These are phyloP conservation scores for Argyresthia albistria DNA, from an alignment of 2,888 invertebrate genomes.

Conservation along the genomic window DNA sequence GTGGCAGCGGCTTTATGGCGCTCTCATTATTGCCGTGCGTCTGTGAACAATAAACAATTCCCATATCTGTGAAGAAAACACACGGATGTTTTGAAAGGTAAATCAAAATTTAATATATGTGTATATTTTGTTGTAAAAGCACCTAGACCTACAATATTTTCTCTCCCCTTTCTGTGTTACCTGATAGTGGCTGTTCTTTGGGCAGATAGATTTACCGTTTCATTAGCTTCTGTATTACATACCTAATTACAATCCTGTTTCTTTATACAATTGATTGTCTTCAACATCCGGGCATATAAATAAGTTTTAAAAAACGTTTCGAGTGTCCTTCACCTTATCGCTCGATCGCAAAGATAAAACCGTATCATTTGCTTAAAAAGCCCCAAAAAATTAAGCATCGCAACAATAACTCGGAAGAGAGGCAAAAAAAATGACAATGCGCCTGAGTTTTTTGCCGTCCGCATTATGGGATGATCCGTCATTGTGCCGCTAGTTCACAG, in stretches of 20 bases:
- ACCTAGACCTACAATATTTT: no score
- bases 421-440: slow-evolving; percentile 45
- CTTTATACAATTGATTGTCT: no score
- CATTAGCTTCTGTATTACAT: no score
- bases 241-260: no score
- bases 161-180: no score
- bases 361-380: slow-evolving; percentile 71
- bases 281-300: no score
- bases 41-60: slow-evolving; percentile 17
- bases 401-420: slow-evolving; percentile 54
- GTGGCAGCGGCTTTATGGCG: slow-evolving; percentile 58
- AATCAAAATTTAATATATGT: no score
- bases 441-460: slow-evolving; percentile 46
- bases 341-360: slow-evolving; percentile 49
- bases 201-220: no score
- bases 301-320: no score
- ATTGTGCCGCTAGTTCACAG: slow-evolving; percentile 52
- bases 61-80: slow-evolving; percentile 11
- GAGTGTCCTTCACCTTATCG: slow-evolving; percentile 18
- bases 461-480: slow-evolving; percentile 68
- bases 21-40: slow-evolving; percentile 23
- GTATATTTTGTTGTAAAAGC: no score
- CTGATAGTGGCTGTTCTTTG: no score
- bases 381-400: slow-evolving; percentile 62
- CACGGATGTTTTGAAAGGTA: no score